phyloP scores from a whole-genome alignment of 2,888 invertebrate genomes.

The Papilio protenor region DNA sequence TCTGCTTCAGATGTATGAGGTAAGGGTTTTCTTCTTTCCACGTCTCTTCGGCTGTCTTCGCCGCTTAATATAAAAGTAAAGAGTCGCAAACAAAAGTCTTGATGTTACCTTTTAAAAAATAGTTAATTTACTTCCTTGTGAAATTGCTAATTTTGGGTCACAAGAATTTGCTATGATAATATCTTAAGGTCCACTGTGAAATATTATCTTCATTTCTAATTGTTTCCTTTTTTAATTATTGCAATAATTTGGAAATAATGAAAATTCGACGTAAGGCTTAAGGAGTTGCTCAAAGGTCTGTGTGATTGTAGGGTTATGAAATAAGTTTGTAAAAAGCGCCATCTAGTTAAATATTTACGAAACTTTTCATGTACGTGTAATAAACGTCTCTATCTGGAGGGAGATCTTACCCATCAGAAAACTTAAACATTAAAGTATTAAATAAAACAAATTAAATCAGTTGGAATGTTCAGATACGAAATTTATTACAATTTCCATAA shows the following conservation, averaged over 20 bases:
- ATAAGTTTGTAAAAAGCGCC: neutral
- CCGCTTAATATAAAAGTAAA: neutral
- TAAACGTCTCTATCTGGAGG: neutral
- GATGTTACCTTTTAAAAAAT: neutral
- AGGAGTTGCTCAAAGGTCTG: neutral
- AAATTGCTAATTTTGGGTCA: neutral
- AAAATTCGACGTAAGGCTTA: neutral
- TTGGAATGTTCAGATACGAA: conserved; percentile 47
- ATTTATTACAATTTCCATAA: conserved; percentile 50
- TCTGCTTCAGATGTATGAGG: too few relatives aligned
- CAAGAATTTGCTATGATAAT: neutral
- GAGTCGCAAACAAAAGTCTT: neutral
- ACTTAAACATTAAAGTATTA: neutral
- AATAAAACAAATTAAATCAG: conserved; percentile 30
- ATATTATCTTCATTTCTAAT: neutral
- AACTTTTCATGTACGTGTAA: neutral
- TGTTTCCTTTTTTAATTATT: neutral
- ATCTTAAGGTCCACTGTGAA: neutral
- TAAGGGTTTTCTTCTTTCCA: too few relatives aligned
- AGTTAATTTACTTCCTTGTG: neutral
- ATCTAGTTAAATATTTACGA: neutral
- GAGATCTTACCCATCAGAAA: neutral
- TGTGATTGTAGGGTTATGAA: neutral
- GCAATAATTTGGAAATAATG: neutral
- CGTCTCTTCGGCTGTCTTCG: too few relatives aligned